Evolutionary conservation across 2,888 invertebrate genomes (phyloP).

Genomic region (Dicycla oo): DNA sequence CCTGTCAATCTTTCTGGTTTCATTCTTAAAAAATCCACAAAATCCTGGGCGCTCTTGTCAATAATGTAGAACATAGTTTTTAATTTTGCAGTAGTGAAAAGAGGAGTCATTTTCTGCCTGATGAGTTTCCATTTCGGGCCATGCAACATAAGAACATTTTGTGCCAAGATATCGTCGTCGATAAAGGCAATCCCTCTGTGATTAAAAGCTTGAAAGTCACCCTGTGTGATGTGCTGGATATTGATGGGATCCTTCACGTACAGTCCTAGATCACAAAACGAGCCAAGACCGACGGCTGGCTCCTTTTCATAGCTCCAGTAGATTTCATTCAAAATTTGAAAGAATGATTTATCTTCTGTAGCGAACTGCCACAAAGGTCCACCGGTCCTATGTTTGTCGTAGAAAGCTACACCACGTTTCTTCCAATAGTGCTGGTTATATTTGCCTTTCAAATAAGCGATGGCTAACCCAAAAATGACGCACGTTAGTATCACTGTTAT

Average conservation of each 20-base stretch:
- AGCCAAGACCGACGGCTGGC: conserved; percentile 75
- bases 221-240: conserved; percentile 71
- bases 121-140: conserved; percentile 80
- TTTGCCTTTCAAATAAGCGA: conserved; percentile 67
- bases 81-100: conserved; percentile 80
- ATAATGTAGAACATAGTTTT: conserved; percentile 82
- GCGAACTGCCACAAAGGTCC: conserved; percentile 76
- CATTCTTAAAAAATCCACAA: conserved; percentile 64
- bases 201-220: conserved; percentile 74
- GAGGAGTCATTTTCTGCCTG: conserved; percentile 78
- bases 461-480: conserved; percentile 42
- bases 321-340: conserved; percentile 71
- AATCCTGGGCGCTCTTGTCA: conserved; percentile 78
- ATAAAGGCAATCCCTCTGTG: conserved; percentile 71
- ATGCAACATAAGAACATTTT: conserved; percentile 74
- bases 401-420: conserved; percentile 75
- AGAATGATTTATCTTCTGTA: conserved; percentile 67
- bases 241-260: conserved; percentile 72
- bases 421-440: conserved; percentile 78
- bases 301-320: conserved; percentile 73
- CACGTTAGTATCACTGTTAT: conserved; percentile 28
- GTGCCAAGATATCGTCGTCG: conserved; percentile 72
- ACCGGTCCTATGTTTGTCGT: conserved; percentile 67
- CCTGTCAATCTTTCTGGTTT: conserved; percentile 68
- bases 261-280: conserved; percentile 64